Conservation (phyloP, 1,140 invertebrate species). For the Parapsyche elsis region DNA sequence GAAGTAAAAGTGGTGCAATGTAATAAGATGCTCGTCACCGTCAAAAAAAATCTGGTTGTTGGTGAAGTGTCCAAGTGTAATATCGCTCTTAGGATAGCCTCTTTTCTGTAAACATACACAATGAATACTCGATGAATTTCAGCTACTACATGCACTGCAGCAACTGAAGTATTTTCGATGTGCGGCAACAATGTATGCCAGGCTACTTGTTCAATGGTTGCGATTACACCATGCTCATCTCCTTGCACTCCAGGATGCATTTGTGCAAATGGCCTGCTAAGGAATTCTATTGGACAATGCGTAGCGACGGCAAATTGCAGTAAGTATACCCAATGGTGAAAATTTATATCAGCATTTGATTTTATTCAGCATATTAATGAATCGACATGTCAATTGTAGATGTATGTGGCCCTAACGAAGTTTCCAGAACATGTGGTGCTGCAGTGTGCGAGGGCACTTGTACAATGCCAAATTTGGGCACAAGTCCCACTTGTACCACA, state of each 20-base stretch:
- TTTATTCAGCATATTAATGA: no score
- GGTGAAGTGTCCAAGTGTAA: no score
- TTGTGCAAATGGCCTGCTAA: conserved; percentile 57
- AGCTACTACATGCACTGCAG: conserved; percentile 8
- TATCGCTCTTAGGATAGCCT: no score
- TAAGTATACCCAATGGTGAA: no score
- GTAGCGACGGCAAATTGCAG: conserved; percentile 48
- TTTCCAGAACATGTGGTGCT: neutral
- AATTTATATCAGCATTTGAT: no score
- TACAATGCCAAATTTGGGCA: neutral
- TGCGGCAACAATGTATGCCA: conserved; percentile 1
- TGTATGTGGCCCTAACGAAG: neutral
- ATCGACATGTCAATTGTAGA: neutral
- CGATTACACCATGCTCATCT: neutral
- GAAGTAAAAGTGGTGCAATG: no score
- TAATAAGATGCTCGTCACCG: no score
- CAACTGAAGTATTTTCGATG: neutral
- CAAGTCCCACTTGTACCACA: neutral
- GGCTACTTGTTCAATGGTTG: neutral
- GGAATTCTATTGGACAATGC: conserved; percentile 55
- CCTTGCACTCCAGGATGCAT: conserved; percentile 56
- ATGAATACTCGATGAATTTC: neutral
- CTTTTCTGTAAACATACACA: no score
- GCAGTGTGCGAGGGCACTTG: neutral
- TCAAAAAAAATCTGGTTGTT: no score